These are phyloP conservation scores for Temnothorax ravouxi DNA, from an alignment of 2,888 invertebrate genomes.

Conservation along the genomic window DNA sequence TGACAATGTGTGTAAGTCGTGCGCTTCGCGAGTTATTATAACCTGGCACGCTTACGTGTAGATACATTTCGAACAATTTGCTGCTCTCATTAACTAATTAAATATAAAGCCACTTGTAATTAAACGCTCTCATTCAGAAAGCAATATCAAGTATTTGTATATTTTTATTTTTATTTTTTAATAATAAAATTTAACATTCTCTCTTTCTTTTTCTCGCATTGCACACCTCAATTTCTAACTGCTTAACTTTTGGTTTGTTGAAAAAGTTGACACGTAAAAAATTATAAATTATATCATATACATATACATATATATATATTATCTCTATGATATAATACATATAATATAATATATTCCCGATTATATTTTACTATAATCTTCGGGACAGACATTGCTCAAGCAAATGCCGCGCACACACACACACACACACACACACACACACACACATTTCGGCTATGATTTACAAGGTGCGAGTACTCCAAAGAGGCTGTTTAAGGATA, in stretches of 20 bases:
- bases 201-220: background rate
- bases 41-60: background rate
- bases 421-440: too few species aligned
- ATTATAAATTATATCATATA: constrained; percentile 4
- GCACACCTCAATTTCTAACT: background rate
- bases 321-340: background rate
- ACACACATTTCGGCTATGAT: constrained; percentile 26
- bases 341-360: background rate
- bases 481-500: constrained; percentile 34
- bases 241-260: background rate
- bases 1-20: constrained; percentile 22
- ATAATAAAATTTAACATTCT: constrained; percentile 4
- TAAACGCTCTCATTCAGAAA: background rate
- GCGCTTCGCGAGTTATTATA: constrained; percentile 30
- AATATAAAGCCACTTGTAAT: background rate
- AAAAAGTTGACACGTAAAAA: background rate
- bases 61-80: background rate
- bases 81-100: background rate
- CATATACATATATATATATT: background rate
- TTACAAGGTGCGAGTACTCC: constrained; percentile 9
- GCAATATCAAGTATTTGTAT: background rate
- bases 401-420: too few species aligned
- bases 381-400: background rate
- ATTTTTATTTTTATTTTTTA: constrained; percentile 1
- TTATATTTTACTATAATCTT: background rate